Percentiles rank a stretch among this genome's conserved stretches.
These are phyloP conservation scores for Zingel zingel DNA, from an alignment of 2,113 vertebrate genomes.

Conservation along the genomic window DNA sequence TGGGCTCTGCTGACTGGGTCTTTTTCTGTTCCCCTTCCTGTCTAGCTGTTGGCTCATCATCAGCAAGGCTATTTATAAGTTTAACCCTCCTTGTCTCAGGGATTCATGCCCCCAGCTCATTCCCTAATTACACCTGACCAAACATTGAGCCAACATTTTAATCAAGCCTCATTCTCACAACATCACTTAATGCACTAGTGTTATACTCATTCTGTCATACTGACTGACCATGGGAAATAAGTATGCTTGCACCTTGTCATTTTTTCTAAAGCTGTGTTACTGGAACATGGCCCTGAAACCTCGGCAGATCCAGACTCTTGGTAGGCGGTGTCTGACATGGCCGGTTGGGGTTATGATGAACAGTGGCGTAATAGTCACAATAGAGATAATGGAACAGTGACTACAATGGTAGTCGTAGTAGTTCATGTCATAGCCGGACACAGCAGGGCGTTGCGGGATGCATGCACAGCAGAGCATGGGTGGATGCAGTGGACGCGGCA, in stretches of 20 bases:
- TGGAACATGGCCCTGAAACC: conserved; percentile 30
- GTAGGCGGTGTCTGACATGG: too few species aligned
- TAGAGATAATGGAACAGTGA: too few species aligned
- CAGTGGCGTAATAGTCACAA: too few species aligned
- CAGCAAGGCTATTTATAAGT: conserved; percentile 77
- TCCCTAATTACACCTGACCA: conserved; percentile 54
- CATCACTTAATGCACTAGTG: conserved; percentile 5
- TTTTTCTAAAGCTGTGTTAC: conserved; percentile 4
- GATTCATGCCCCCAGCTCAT: conserved; percentile 53
- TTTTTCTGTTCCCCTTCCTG: conserved; percentile 56
- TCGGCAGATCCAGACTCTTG: too few species aligned
- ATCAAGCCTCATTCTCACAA: conserved; percentile 14
- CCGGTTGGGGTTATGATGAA: too few species aligned
- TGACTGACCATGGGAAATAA: conserved; percentile 21
- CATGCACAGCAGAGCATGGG: too few species aligned
- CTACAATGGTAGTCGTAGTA: too few species aligned
- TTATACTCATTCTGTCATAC: conserved; percentile 24
- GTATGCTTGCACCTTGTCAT: background rate
- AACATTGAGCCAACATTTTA: conserved; percentile 40
- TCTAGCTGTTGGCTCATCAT: conserved; percentile 70
- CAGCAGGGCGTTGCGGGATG: too few species aligned
- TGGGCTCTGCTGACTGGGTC: conserved; percentile 68
- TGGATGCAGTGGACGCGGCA: too few species aligned
- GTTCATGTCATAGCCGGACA: too few species aligned
- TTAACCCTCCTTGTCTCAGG: conserved; percentile 57